phyloP scores from a whole-genome alignment of 2,888 invertebrate genomes.

The Coremacera marginata region DNA sequence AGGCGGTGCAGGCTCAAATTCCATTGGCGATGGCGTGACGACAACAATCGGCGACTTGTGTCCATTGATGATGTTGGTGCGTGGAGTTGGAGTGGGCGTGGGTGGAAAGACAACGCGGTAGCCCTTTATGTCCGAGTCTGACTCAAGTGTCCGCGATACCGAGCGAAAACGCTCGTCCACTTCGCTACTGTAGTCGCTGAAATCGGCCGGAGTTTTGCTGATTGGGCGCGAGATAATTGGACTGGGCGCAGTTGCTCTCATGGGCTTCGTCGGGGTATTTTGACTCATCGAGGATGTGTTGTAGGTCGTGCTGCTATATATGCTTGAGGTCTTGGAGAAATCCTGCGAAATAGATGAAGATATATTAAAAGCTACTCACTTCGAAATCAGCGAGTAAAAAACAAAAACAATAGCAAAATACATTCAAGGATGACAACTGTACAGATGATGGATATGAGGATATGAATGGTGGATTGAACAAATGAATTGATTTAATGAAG shows the following conservation, averaged over 20 bases:
- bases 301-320: slow-evolving; percentile 70
- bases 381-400: slow-evolving; percentile 5
- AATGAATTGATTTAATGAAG: neutral
- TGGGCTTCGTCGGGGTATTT: slow-evolving; percentile 50
- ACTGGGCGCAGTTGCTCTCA: slow-evolving; percentile 67
- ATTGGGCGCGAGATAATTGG: slow-evolving; percentile 71
- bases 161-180: slow-evolving; percentile 76
- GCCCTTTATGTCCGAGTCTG: slow-evolving; percentile 71
- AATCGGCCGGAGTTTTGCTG: slow-evolving; percentile 68
- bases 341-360: slow-evolving; percentile 70
- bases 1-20: slow-evolving; percentile 72
- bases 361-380: too few species aligned
- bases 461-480: neutral
- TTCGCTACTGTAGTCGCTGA: slow-evolving; percentile 82
- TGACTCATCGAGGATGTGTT: slow-evolving; percentile 59
- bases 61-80: slow-evolving; percentile 69
- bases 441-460: neutral
- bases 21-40: slow-evolving; percentile 71
- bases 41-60: slow-evolving; percentile 71
- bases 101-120: slow-evolving; percentile 75
- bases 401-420: slow-evolving; percentile 11
- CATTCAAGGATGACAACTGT: neutral
- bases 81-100: slow-evolving; percentile 71
- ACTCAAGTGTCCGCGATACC: slow-evolving; percentile 73
- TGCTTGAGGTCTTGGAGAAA: slow-evolving; percentile 68